Evolutionary conservation across 2,888 invertebrate genomes (phyloP), one percentile per base, ranked within the genome.

Genomic region (Hipparchia sbordonii): DNA sequence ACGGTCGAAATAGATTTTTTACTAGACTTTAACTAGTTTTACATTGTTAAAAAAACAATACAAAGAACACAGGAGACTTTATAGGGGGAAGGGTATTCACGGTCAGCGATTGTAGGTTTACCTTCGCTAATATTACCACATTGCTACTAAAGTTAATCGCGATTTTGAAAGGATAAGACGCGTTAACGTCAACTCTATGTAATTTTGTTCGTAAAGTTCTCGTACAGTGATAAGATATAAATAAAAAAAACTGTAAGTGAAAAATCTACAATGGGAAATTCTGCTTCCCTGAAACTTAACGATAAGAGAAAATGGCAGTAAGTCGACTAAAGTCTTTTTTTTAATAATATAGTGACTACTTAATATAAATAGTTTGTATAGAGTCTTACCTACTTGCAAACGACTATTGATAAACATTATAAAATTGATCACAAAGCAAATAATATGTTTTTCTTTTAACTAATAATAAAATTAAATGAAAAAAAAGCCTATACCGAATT

Each of bases 261-360:
- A 33, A 67, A 65, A 48, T 70, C 72, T 60, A 72, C 78, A 72
- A 93, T 93, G 93, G 93, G 93, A 81, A 93, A 93, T 81, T 87
- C 92, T 1, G 92, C 92, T 79, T 93, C 93, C 76, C 83, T 92
- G 60, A 92, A 92, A 81, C 74, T 90, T 75, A 91, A 89, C 80
- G 93, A 92, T 77, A 92, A 93, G 80, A 86, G 86, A 77, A 89
- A 88, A 75, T 92, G 92, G 91, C 88, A 91, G 93, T 93, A 83
- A 92, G 93, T 92, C n/a, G 1, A 56, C 46, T 59, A 59, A 13
- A 52, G 12, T 9, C 54, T 60, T 8, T 65, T 4, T 13, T 33
- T 39, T 39, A 23, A 23, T 23, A 23, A 0, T 23, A 23, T 23
- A 23, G 23, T 33, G 12, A 56, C 46, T 4, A 46, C 6, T n/a